Percentiles rank a stretch among this genome's conserved stretches.
These are phyloP conservation scores for Tipula helvola DNA, from an alignment of 2,888 invertebrate species.

Conservation along the genomic window DNA sequence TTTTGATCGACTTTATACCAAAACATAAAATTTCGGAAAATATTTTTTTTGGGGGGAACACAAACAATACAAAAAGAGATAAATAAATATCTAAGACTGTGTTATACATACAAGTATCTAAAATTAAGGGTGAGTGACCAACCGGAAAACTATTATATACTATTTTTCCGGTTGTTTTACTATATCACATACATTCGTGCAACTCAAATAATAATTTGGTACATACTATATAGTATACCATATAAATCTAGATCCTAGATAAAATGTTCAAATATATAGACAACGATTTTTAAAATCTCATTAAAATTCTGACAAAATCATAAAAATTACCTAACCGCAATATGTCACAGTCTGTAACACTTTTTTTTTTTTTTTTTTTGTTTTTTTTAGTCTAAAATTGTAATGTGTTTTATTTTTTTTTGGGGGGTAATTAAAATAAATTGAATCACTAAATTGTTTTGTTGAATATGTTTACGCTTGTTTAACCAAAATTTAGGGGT, in stretches of 20 bases:
- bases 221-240: not conserved
- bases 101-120: not conserved
- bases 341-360: conserved; percentile 4
- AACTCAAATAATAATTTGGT: not conserved
- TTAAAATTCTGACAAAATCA: conserved; percentile 4
- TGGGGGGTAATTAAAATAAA: not conserved
- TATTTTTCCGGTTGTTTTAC: not conserved
- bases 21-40: not conserved
- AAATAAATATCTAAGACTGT: not conserved
- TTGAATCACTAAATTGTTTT: not conserved
- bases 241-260: not conserved
- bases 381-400: not conserved
- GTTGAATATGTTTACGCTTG: not conserved
- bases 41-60: not conserved
- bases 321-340: conserved; percentile 4
- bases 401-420: not conserved
- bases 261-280: not conserved
- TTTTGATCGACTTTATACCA: not conserved
- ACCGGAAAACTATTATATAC: conserved; percentile 4
- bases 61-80: not conserved
- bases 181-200: not conserved
- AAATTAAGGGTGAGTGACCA: not conserved
- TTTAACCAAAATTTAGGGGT: not conserved
- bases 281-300: not conserved
- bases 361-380: too few relatives aligned